Evolutionary conservation across 2,888 invertebrate species (phyloP).

Genomic region (Liodrosophila aerea): DNA sequence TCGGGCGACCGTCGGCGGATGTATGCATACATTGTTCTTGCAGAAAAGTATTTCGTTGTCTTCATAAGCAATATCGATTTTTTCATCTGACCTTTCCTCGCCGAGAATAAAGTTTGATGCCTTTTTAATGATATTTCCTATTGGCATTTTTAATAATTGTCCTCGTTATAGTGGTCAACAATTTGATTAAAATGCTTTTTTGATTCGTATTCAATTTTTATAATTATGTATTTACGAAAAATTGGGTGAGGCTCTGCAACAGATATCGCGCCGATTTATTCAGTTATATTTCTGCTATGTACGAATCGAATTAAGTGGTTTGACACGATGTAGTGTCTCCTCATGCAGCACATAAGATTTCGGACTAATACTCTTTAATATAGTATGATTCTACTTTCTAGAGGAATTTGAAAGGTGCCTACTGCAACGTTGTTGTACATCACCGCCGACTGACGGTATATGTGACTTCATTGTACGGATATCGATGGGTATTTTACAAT

Average conservation of each 20-base stretch:
- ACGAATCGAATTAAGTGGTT: no score
- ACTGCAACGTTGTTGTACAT: no score
- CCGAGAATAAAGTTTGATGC: constrained; percentile 92
- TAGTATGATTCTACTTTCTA: no score
- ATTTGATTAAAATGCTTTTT: constrained; percentile 13
- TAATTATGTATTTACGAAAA: constrained; percentile 3
- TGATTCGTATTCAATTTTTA: constrained; percentile 16
- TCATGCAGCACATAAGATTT: no score
- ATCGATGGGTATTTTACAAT: no score
- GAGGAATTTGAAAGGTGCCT: no score
- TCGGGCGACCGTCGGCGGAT: constrained; percentile 93
- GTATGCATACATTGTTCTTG: constrained; percentile 98
- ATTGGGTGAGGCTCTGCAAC: constrained; percentile 8
- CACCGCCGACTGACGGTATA: no score
- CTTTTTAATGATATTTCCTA: constrained; percentile 89
- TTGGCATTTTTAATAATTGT: constrained; percentile 85
- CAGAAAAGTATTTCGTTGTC: constrained; percentile 94
- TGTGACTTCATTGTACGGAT: neutral
- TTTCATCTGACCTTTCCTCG: constrained; percentile 86
- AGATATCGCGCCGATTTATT: constrained; percentile 7
- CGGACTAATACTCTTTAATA: no score
- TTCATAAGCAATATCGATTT: constrained; percentile 86
- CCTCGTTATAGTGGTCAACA: neutral
- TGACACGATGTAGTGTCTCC: no score
- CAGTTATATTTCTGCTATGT: constrained; percentile 1